A percentile compares a stretch with the other conserved stretches of the same genome.
Conservation (phyloP, 2,113 vertebrate genomes). For the Eidolon helvum region DNA sequence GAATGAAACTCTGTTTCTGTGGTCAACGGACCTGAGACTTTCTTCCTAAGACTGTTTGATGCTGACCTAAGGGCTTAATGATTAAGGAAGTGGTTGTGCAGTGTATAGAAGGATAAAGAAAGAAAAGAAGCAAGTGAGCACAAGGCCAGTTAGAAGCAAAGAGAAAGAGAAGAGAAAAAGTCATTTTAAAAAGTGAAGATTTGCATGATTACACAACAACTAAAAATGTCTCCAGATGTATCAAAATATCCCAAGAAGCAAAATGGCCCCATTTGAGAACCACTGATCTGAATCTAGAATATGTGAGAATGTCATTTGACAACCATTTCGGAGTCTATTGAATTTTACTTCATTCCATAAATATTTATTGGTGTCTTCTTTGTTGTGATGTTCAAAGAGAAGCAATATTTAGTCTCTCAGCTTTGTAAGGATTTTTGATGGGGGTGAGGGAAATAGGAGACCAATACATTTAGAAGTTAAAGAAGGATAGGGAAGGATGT, state of each 20-base stretch:
- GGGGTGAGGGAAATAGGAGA: background rate
- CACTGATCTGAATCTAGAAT: background rate
- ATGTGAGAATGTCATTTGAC: background rate
- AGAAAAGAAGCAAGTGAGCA: too few relatives aligned
- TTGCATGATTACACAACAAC: background rate
- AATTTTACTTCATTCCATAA: background rate
- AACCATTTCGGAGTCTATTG: background rate
- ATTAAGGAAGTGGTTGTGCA: too few relatives aligned
- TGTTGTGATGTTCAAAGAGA: background rate
- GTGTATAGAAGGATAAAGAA: too few relatives aligned
- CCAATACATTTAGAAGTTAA: background rate
- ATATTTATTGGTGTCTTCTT: background rate
- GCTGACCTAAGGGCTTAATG: too few relatives aligned
- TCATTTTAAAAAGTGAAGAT: too few relatives aligned
- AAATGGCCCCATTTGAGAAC: background rate
- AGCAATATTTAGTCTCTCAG: background rate
- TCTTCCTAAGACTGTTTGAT: too few relatives aligned
- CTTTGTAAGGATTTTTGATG: background rate
- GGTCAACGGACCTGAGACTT: too few relatives aligned
- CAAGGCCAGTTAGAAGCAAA: too few relatives aligned
- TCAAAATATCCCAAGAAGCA: background rate
- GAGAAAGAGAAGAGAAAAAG: too few relatives aligned
- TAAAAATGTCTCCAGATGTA: background rate
- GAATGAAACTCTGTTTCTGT: too few relatives aligned
- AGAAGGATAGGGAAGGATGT: background rate